phyloP scores from a whole-genome alignment of 2,888 invertebrate species.

The Cacoxenus indagator region DNA sequence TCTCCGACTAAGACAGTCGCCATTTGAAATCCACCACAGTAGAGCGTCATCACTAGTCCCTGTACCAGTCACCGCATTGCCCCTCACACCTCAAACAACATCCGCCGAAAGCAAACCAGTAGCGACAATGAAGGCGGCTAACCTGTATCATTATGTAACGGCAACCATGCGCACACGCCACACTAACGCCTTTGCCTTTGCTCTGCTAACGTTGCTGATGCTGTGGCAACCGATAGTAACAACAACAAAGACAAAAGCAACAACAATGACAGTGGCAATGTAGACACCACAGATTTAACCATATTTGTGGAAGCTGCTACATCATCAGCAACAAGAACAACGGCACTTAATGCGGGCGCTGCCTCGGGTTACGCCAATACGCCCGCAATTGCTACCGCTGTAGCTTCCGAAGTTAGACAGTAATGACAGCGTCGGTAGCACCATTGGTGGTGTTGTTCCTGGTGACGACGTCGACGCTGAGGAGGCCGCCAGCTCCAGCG shows the following conservation, averaged over 20 bases:
- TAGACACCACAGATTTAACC: slow-evolving; percentile 43
- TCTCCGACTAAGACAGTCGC: slow-evolving; percentile 28
- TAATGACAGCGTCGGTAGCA: slow-evolving; percentile 6
- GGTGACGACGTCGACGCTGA: slow-evolving; percentile 39
- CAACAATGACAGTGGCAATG: slow-evolving; percentile 23
- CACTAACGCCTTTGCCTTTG: slow-evolving; percentile 11
- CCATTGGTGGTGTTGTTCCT: slow-evolving; percentile 19
- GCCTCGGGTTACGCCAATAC: slow-evolving; percentile 1
- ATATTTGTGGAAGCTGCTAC: slow-evolving; percentile 42
- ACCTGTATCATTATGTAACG: slow-evolving; percentile 9
- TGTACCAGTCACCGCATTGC: slow-evolving; percentile 12
- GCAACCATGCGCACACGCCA: background rate
- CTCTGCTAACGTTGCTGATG: slow-evolving; percentile 5
- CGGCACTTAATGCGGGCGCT: slow-evolving; percentile 31
- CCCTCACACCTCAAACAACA: slow-evolving; percentile 20
- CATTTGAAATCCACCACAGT: slow-evolving; percentile 31
- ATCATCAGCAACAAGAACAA: slow-evolving; percentile 3
- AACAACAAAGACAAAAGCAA: slow-evolving; percentile 12
- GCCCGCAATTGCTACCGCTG: background rate
- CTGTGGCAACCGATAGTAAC: slow-evolving; percentile 9
- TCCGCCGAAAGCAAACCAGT: slow-evolving; percentile 22
- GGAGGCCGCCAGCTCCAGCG: slow-evolving; percentile 70
- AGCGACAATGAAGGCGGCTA: slow-evolving; percentile 2
- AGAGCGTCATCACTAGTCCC: slow-evolving; percentile 14
- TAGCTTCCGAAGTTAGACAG: background rate